Evolutionary conservation across 1,140 invertebrate species (phyloP), one percentile per base, ranked within the genome.

Genomic region (Mylabris phalerata): DNA sequence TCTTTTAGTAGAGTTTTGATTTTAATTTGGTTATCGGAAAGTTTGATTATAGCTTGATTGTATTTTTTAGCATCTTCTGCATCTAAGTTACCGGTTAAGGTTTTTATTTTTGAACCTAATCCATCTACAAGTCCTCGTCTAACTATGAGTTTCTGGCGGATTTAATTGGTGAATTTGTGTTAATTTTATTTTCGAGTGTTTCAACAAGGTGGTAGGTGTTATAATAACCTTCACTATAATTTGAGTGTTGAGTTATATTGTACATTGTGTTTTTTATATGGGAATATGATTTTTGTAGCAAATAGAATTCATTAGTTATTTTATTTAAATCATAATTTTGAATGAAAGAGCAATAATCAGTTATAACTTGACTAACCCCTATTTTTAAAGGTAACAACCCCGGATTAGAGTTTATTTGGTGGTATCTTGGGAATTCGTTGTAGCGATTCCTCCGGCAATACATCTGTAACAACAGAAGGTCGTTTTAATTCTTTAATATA

Each of bases 381-480:
- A 63, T n/a, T 50, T 61, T 56, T n/a, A 52, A 55, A 1, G 60
- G 60, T 55, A 64, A 39, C 11, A 64, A 4, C 50, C 55, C 56
- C 11, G 55, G 55, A 45, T 61, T 59, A 10, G 55, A 40, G 39
- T 55, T 64, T 55, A 63, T 13, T 7, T 40, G 5, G 38, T 40
- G 38, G 38, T 7, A 40, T 7, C 5, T 40, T 40, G 1, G 38
- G 7, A 52, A 24, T 25, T 48, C n/a, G 26, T 7, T 48, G 5
- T n/a, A 7, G 47, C 5, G 4, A 25, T n/a, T 41, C 48, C 24
- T 43, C 41, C 55, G 5, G 11, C 46, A 11, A 42, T 13, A 19
- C 4, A 27, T 43, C 13, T 55, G 32, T 39, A 46, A 26, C 3
- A 38, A 55, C 13, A 13, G 13, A 6, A 24, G 59, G 44, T 41